These are phyloP conservation scores for Mesitornis unicolor DNA, from an alignment of 2,113 vertebrate genomes.

Conservation along the genomic window DNA sequence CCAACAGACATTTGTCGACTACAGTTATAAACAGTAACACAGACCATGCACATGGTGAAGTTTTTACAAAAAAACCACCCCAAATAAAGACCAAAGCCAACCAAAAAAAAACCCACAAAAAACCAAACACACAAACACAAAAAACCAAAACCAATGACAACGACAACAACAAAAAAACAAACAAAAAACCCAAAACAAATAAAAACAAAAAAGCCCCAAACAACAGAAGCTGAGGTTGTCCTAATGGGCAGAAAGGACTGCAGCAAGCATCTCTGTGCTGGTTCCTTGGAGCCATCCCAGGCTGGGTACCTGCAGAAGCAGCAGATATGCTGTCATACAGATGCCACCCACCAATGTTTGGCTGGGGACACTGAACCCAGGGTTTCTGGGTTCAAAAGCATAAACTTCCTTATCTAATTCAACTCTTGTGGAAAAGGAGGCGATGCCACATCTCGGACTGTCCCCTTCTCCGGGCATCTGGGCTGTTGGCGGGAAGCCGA, in stretches of 20 bases:
- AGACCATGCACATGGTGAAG: accelerated
- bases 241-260: not conserved
- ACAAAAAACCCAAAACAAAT: too few relatives aligned
- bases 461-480: not conserved
- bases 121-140: too few relatives aligned
- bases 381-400: not conserved
- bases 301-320: not conserved
- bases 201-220: too few relatives aligned
- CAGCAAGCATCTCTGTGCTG: not conserved
- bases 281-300: not conserved
- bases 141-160: too few relatives aligned
- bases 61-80: not conserved
- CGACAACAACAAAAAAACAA: too few relatives aligned
- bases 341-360: not conserved
- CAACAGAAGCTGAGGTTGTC: not conserved
- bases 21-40: not conserved
- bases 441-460: not conserved
- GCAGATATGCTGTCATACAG: not conserved
- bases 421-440: not conserved
- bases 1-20: not conserved
- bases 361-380: not conserved
- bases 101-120: too few relatives aligned
- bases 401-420: not conserved
- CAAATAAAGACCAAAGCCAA: too few relatives aligned
- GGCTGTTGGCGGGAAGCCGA: not conserved